Evolutionary conservation across 2,888 invertebrate species (phyloP), one percentile per base, ranked within the genome.

Genomic region (Cenopis cana): DNA sequence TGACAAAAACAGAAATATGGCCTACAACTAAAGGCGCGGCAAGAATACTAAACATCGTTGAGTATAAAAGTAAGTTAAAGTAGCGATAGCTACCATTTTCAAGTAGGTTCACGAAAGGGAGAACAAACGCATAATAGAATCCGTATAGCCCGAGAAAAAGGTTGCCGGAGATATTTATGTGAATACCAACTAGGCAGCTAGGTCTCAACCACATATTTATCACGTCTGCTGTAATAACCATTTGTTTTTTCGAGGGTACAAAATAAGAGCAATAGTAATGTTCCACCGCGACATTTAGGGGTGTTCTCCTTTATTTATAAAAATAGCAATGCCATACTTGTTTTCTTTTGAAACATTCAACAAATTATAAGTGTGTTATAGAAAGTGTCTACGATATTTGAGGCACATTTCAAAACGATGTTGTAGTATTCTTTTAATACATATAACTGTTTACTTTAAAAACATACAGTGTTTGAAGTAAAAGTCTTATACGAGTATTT

Each of bases 221-320:
- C 70, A 70, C 65, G 70, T 70, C 66, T 60, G 50, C 60, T 66
- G 70, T 70, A 70, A 70, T 70, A 70, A 70, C 70, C 66, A 70
- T 70, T 70, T 66, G 70, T 70, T 70, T 70, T 66, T 70, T 70
- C 59, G 59, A 49, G 60, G 70, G 70, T 66, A 70, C 70, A 55
- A 66, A 54, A 70, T 66, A 49, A 66, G 66, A 70, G 66, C 70
- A 46, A 65, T 70, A 66, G 70, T 65, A 66, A 70, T 70, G 65
- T 55, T 24, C 60, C 65, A 49, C 65, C 65, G 66, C 52, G 65
- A 66, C 59, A 60, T 66, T 70, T 66, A 70, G 59, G 65, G 54
- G 24, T 1, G 33, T 20, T 54, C 61, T 41, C 50, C 49, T 56
- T 71, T 67, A 71, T 71, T 71, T 71, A 56, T 71, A 67, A 66